phyloP scores from a whole-genome alignment of 2,888 invertebrate genomes.

The Venusia cambrica region DNA sequence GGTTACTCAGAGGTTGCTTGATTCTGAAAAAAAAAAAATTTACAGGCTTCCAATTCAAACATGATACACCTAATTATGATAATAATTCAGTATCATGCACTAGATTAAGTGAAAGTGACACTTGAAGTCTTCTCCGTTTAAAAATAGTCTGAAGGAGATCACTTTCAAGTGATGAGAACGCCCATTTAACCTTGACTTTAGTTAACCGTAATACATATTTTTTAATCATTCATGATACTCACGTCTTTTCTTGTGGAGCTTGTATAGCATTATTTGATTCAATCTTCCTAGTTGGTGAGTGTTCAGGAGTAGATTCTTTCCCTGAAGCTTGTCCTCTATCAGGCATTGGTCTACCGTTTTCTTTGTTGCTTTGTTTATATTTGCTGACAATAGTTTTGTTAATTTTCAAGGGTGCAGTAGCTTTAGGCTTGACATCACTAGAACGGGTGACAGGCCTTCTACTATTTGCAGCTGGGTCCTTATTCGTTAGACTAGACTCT shows the following conservation, averaged over 20 bases:
- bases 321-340: conserved; percentile 82
- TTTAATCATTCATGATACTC: not conserved
- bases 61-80: not conserved
- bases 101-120: too few species aligned
- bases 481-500: conserved; percentile 70
- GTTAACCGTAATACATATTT: too few species aligned
- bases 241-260: conserved; percentile 45
- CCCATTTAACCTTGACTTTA: too few species aligned
- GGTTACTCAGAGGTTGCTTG: conserved; percentile 38
- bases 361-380: conserved; percentile 52
- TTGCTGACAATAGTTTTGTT: conserved; percentile 45
- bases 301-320: conserved; percentile 83
- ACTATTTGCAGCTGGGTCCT: conserved; percentile 43
- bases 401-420: conserved; percentile 41
- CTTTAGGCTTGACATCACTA: conserved; percentile 56
- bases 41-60: not conserved
- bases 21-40: conserved; percentile 38
- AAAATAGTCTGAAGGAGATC: too few species aligned
- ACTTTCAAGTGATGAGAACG: too few species aligned
- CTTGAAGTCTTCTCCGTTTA: too few species aligned
- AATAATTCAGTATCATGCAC: too few species aligned
- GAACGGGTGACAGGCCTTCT: conserved; percentile 57
- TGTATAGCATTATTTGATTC: conserved; percentile 38
- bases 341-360: conserved; percentile 54
- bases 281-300: conserved; percentile 73